A percentile compares a stretch with the other conserved stretches of the same genome.
Evolutionary conservation across 1,140 invertebrate genomes (phyloP).

Genomic region (Ridgeia piscesae): DNA sequence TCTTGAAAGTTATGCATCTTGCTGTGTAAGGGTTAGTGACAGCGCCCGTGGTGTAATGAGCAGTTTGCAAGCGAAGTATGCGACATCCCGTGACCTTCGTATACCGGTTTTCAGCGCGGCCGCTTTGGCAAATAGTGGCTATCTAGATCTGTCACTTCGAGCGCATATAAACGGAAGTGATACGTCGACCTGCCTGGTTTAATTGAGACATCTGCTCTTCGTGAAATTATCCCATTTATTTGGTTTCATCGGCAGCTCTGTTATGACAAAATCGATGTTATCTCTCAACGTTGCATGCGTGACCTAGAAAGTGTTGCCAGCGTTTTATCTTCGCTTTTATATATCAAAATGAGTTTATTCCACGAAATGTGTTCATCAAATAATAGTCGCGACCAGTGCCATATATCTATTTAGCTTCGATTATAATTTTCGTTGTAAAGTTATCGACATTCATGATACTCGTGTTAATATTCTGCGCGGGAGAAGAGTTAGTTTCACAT

Average conservation of each 20-base stretch:
- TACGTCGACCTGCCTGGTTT: not conserved
- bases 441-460: no score
- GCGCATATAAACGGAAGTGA: not conserved
- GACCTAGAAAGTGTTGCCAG: not conserved
- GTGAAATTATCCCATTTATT: not conserved
- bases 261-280: not conserved
- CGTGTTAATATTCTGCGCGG: no score
- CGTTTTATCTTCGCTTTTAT: not conserved
- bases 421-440: no score
- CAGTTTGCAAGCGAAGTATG: not conserved
- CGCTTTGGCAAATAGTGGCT: not conserved
- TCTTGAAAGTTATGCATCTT: not conserved
- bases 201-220: not conserved
- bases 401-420: no score
- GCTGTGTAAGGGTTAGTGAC: not conserved
- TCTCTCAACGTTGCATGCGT: not conserved
- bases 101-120: not conserved
- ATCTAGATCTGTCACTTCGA: not conserved
- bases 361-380: no score
- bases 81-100: not conserved
- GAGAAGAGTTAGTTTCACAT: no score
- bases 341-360: no score
- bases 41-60: not conserved
- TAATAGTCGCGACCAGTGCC: no score
- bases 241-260: not conserved